Evolutionary conservation across 2,113 vertebrate genomes (phyloP), one percentile per base, ranked within the genome.

Genomic region (Smithornis capensis): DNA sequence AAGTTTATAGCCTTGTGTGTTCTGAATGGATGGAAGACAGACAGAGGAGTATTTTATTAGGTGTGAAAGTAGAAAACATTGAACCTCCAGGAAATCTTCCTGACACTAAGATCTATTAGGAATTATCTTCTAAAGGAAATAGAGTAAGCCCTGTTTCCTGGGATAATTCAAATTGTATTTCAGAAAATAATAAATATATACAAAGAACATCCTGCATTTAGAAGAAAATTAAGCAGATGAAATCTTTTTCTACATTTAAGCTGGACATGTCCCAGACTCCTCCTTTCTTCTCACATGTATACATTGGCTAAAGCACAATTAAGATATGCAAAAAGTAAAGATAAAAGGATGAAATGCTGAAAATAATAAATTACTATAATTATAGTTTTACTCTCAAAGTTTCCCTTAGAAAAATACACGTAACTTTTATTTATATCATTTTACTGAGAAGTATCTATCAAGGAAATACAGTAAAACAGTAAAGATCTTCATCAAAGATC

Each of bases 141-240:
- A 94, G 69, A 92, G 56, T 65, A 95, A 96, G 87, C 52, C 33
- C 15, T 82, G 52, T 60, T 95, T 96, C 96, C 96, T 97, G 95
- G 73, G 50, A 89, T 94, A 94, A 94, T 68, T 94, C 86, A 94
- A 96, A 81, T 78, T 75, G 76, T 90, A 89, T 77, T 94, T 87
- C 89, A 91, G 65, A 92, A 94, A 93, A 94, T 44, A 94, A 73
- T 89, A 95, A 94, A 95, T 68, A 97, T 96, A 95, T 89, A 94
- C 86, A 95, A 95, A 95, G 96, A 87, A 96, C 94, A 95, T 96
- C 96, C 96, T 97, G 92, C 40, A 0, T 81, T 83, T 89, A 91
- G 64, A 90, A 60, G 8, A 94, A 93, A 92, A 90, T 68, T 10
- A 93, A 88, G 86, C 89, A 89, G 77, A 92, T 53, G 52, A 91